Percentiles rank a stretch among this genome's conserved stretches.
These are phyloP conservation scores for Monopis laevigella DNA, from an alignment of 2,888 invertebrate genomes.

Conservation along the genomic window DNA sequence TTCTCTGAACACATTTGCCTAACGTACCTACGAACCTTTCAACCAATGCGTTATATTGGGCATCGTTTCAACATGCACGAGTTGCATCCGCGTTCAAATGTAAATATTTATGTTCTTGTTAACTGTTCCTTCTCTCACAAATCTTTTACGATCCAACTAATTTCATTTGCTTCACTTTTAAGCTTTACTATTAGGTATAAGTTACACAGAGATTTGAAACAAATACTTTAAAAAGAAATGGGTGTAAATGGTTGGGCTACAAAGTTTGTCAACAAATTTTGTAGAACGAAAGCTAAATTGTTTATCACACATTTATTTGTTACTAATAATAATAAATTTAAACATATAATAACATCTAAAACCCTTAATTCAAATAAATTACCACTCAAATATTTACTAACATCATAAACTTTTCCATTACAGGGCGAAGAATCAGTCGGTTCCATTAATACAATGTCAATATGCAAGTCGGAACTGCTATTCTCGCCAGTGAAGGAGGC, in stretches of 20 bases:
- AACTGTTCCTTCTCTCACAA: conserved; percentile 22
- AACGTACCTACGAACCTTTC: not conserved
- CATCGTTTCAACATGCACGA: conserved; percentile 4
- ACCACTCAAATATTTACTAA: too few species aligned
- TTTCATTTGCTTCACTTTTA: conserved; percentile 2
- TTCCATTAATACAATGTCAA: conserved; percentile 83
- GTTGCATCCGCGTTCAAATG: conserved; percentile 13
- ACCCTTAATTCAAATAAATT: too few species aligned
- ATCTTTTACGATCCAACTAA: conserved; percentile 3
- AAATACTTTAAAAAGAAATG: too few species aligned
- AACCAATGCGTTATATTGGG: not conserved
- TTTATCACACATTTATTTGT: too few species aligned
- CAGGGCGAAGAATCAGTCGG: conserved; percentile 80
- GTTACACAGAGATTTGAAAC: too few species aligned
- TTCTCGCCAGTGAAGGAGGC: conserved; percentile 91
- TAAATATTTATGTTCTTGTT: conserved; percentile 56
- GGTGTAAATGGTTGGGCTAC: too few species aligned
- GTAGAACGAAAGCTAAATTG: too few species aligned
- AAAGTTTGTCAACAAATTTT: too few species aligned
- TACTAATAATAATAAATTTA: too few species aligned
- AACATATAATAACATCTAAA: too few species aligned
- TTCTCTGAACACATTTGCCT: too few species aligned
- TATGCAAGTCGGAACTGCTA: conserved; percentile 90
- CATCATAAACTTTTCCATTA: not conserved
- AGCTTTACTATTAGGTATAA: too few species aligned